Percentiles rank a stretch among this genome's conserved stretches.
Evolutionary conservation across 1,140 invertebrate genomes (phyloP).

Genomic region (Drosophila rufa): DNA sequence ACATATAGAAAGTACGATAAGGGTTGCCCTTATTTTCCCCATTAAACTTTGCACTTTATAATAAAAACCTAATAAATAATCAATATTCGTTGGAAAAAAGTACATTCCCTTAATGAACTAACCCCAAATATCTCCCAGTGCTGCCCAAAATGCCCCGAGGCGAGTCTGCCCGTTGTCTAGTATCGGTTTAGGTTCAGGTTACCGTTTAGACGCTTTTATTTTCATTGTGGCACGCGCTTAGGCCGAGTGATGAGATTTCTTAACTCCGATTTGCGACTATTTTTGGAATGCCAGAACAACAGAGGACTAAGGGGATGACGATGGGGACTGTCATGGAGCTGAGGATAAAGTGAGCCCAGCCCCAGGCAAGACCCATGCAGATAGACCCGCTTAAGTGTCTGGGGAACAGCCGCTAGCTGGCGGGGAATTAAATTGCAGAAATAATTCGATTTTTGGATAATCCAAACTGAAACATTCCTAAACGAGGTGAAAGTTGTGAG

Average conservation of each 20-base stretch:
- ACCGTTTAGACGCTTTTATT: constrained; percentile 8
- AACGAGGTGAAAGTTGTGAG: too few species aligned
- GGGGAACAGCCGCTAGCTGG: neutral
- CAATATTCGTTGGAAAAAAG: neutral
- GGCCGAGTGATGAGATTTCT: constrained; percentile 45
- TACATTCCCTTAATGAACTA: too few species aligned
- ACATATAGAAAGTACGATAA: too few species aligned
- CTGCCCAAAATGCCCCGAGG: constrained; percentile 7
- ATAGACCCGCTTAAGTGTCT: constrained; percentile 12
- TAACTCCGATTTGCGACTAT: constrained; percentile 45
- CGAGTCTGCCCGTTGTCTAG: constrained; percentile 47
- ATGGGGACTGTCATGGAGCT: neutral
- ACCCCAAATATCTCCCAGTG: constrained; percentile 26
- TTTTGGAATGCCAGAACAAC: constrained; percentile 28
- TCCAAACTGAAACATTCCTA: neutral
- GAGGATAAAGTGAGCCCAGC: neutral
- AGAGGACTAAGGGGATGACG: neutral
- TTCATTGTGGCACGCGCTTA: constrained; percentile 45
- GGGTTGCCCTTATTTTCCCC: too few species aligned
- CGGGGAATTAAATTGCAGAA: neutral
- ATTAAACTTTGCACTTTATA: too few species aligned
- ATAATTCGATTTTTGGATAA: constrained; percentile 18
- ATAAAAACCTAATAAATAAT: neutral
- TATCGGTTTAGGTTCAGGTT: constrained; percentile 24
- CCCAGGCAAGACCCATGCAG: constrained; percentile 10